Base-by-base conservation (phyloP, 1,140 invertebrate species). In the Aricia agestis region DNA sequence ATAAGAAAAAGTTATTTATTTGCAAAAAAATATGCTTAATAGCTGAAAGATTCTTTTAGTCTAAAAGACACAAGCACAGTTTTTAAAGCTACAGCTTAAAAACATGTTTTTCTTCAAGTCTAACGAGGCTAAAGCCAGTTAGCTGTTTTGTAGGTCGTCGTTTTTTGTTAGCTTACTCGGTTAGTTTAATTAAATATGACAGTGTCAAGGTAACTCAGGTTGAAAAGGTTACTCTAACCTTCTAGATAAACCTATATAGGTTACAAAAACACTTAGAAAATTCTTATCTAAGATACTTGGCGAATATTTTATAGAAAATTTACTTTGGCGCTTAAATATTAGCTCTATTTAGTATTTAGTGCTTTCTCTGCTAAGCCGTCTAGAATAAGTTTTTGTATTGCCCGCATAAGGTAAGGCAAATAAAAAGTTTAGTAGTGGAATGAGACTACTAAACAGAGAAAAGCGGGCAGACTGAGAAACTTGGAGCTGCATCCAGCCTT, bases 381-480 rank as follows among this genome's bases (percentile, higher is more conserved):
- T 52, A 52, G 45, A 52, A 15, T 52, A 52, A 52, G 45, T 63
- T 63, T 63, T 63, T 63, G 19, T 63, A 63, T 63, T 63, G 59
- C 18, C 59, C 59, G 18, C 25, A 25, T 63, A 63, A 63, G 59
- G 45, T 41, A 68, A 52, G 45, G 61, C 68, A 61, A 71, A 71
- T 67, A 67, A 71, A 69, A 67, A 59, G 32, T 52, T 41, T 71
- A 65, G 59, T 71, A 69, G 58, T 1, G 68, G 69, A 77, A 77
- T 74, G 67, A 69, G 70, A 72, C 71, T 18, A 79, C 69, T 71
- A 76, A 78, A 74, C 68, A 68, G 74, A 74, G 68, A 74, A 75
- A 78, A 78, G 63, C 69, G 74, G 67, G 70, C 69, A 77, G 71
- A 74, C 76, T 74, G 72, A 36, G 71, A 72, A 76, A 80, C 72